phyloP scores from a whole-genome alignment of 2,113 vertebrate genomes.

The Prionailurus viverrinus region DNA sequence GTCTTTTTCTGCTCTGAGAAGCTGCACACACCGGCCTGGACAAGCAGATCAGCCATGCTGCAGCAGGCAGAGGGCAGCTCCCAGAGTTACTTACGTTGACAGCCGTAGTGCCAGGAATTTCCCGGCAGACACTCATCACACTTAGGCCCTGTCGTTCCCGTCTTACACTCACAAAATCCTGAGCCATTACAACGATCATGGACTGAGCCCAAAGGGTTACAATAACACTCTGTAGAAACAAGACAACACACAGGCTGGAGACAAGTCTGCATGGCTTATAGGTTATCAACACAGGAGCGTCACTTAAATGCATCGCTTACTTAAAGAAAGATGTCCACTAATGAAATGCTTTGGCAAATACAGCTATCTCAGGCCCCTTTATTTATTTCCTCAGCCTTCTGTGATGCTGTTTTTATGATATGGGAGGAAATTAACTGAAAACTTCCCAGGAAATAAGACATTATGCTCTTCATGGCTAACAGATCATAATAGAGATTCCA shows the following conservation, averaged over 20 bases:
- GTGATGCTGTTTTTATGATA: slow-evolving; percentile 74
- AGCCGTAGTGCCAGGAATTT: slow-evolving; percentile 98
- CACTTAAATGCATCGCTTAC: slow-evolving; percentile 73
- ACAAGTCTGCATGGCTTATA: slow-evolving; percentile 80
- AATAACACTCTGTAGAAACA: slow-evolving; percentile 99
- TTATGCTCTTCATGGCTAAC: slow-evolving; percentile 66
- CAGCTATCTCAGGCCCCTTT: slow-evolving; percentile 58
- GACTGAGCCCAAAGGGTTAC: slow-evolving; percentile 98
- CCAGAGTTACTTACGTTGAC: slow-evolving; percentile 97
- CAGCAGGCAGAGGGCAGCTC: slow-evolving; percentile 85
- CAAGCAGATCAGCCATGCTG: slow-evolving; percentile 86
- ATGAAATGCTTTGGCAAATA: slow-evolving; percentile 75
- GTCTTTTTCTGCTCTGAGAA: slow-evolving; percentile 81
- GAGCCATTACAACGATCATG: slow-evolving; percentile 99
- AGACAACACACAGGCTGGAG: slow-evolving; percentile 95
- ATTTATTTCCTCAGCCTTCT: slow-evolving; percentile 72
- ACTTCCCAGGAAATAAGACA: slow-evolving; percentile 77
- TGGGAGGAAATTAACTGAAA: slow-evolving; percentile 75
- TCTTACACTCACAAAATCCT: slow-evolving; percentile 99
- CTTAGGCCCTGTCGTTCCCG: slow-evolving; percentile 96
- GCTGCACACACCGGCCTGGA: slow-evolving; percentile 81
- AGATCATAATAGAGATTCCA: slow-evolving; percentile 74
- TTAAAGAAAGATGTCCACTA: slow-evolving; percentile 83
- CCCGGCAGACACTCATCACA: slow-evolving; percentile 98
- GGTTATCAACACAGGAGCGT: slow-evolving; percentile 81